Evolutionary conservation across 2,888 invertebrate species (phyloP), one percentile per base, ranked within the genome.

Genomic region (Taphrorychus bicolor): DNA sequence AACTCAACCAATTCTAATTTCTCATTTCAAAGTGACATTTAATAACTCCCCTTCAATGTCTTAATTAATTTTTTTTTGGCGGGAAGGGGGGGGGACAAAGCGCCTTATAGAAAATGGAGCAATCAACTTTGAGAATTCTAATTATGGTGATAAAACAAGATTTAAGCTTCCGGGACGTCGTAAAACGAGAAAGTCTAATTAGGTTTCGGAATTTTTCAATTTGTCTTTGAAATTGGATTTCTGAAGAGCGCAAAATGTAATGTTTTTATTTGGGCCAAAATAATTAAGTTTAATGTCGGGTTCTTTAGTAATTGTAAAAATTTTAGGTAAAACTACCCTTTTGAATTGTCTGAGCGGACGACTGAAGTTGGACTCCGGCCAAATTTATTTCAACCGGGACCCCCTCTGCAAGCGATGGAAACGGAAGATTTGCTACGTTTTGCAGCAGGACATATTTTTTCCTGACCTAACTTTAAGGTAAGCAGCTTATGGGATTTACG

Each of bases 391-490:
- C 68, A 82, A 82, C 72, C 72, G 81, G 65, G 82, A 82, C 62
- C 76, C 77, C 5, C 73, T 81, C 22, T 79, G 79, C 72, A 79
- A 79, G 70, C 82, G 88, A 72, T 89, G 90, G 86, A 89, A 90
- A 73, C 83, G 92, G 72, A 88, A 89, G 78, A 91, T 93, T 74
- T 91, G 91, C 76, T 93, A 93, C 81, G 93, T 93, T 51, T 85
- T 92, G 69, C 93, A 93, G 80, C 90, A 92, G 78, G 93, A 93
- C 78, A 88, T 92, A 68, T 93, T 93, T 83, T 91, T 92, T 78
- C 88, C 92, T 57, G 90, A 91, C 76, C 85, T 93, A 75, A 93
- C 92, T 1, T 84, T 93, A 64, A 83, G 90, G 71, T 71, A 14
- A 63, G 69, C 61, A 21, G 32, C 7, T 32, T 32, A 5, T 19